Evolutionary conservation across 2,113 vertebrate species (phyloP), one percentile per base, ranked within the genome.

Genomic region (Lutjanus erythropterus): DNA sequence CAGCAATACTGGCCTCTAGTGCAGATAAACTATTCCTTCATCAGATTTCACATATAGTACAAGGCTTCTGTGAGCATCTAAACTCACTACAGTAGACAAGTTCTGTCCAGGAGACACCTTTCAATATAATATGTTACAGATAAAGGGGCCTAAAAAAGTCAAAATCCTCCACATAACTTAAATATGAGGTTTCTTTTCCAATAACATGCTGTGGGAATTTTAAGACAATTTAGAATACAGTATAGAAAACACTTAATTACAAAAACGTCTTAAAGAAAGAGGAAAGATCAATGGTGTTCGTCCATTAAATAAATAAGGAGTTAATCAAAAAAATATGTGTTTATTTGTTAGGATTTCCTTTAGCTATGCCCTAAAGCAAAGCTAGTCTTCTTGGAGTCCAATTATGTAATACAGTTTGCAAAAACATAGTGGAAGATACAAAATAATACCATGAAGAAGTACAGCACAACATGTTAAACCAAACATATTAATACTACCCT

Each of bases 1-100:
- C 49, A 47, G 49, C 66, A 64, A 46, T 18, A 71, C 58, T 78
- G 67, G 76, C 47, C 47, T 62, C 58, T 37, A 62, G 49, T 56
- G 49, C 65, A 78, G 55, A 60, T 52, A 50, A 55, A 46, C 29
- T 21, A 37, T n/a, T 59, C 52, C 61, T 29, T 49, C 35, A 69
- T 23, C 44, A 33, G 25, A 60, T 19, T 52, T 41, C 12, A n/a
- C n/a, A n/a, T n/a, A n/a, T n/a, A n/a, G n/a, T n/a, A n/a, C n/a
- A 50, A 23, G 41, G 25, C 15, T 47, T 1, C 11, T n/a, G 19
- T 14, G 23, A 9, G 12, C 9, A 42, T 70, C 42, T 70, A 52
- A 53, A 52, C 19, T 15, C 2, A 4, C 39, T 21, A 41, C 25
- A 56, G 25, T 7, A 56, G 4, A 44, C 9, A 39, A 29, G 31